Evolutionary conservation across 2,888 invertebrate genomes (phyloP), one percentile per base, ranked within the genome.

Genomic region (Cheilosia vulpina): DNA sequence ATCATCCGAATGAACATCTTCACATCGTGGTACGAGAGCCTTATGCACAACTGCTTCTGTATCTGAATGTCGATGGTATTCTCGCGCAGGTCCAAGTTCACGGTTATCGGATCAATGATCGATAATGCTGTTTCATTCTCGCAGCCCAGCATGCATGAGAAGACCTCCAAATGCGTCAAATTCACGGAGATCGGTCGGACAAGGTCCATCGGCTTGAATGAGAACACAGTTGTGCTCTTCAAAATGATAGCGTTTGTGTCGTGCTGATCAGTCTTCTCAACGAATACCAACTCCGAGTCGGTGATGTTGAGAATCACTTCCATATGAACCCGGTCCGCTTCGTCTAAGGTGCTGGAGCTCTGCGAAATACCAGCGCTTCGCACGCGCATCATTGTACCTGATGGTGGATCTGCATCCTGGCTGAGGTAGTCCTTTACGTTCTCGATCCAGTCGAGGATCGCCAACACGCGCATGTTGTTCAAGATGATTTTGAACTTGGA

Each of bases 241-340:
- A 98, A 93, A 89, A 99, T 98, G 13, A 99, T 96, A 0, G 99
- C 98, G 91, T 98, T 98, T 1, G 98, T 97, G 91, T 99, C 98
- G 93, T 95, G 94, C 17, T 96, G 94, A 0, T 97, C 95, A 0
- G 97, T 95, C 91, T 98, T 96, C 91, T 99, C 99, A 0, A 99
- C 96, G 43, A 99, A 94, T 41, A 99, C 97, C 76, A 99, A 93
- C 93, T 99, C 98, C 4, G 98, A 98, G 92, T 99, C 98, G 0
- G 98, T 98, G 31, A 99, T 95, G 92, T 98, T 99, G 72, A 99
- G 93, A 91, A 98, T 98, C 43, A 98, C 93, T 92, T 98, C 98
- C 31, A 89, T 90, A 19, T 71, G 91, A 89, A 63, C 47, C 43
- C 69, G 79, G 31, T 88, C 87, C 21, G 53, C 9, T 43, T 85